These are phyloP conservation scores for Sialis fuliginosa DNA, from an alignment of 2,888 invertebrate species.

Conservation along the genomic window DNA sequence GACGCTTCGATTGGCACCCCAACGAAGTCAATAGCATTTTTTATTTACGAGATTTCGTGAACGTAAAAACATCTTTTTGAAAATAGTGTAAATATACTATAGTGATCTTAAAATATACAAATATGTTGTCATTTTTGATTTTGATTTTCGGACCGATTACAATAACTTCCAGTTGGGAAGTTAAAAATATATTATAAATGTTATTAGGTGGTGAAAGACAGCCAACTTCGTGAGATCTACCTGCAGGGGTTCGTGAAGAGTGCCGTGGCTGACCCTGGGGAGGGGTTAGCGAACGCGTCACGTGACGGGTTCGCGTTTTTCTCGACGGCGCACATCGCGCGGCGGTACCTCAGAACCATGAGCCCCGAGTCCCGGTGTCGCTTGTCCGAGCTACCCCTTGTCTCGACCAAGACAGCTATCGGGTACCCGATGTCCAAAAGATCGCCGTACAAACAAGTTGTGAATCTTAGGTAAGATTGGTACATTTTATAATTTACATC, in stretches of 20 bases:
- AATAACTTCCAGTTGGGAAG: no score
- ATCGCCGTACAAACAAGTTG: conserved; percentile 2
- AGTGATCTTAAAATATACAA: no score
- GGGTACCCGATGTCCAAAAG: conserved; percentile 1
- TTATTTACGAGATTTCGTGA: no score
- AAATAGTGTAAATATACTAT: no score
- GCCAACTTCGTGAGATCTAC: not conserved
- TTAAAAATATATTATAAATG: no score
- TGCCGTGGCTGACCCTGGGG: not conserved
- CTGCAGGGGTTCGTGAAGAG: not conserved
- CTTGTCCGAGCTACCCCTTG: not conserved
- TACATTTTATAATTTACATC: not conserved
- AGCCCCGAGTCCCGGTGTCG: not conserved
- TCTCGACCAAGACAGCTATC: not conserved
- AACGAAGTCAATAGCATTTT: no score
- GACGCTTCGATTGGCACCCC: no score
- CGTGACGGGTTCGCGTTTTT: conserved; percentile 1
- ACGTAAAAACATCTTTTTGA: no score
- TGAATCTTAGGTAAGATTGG: conserved; percentile 1
- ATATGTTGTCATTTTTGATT: no score
- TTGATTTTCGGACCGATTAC: no score
- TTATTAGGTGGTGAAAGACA: not conserved
- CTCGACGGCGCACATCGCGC: not conserved
- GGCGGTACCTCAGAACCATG: not conserved
- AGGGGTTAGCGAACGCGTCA: conserved; percentile 1